Conservation (phyloP, 2,797 vertebrate species). For the Enteromius afrohamiltoni region DNA sequence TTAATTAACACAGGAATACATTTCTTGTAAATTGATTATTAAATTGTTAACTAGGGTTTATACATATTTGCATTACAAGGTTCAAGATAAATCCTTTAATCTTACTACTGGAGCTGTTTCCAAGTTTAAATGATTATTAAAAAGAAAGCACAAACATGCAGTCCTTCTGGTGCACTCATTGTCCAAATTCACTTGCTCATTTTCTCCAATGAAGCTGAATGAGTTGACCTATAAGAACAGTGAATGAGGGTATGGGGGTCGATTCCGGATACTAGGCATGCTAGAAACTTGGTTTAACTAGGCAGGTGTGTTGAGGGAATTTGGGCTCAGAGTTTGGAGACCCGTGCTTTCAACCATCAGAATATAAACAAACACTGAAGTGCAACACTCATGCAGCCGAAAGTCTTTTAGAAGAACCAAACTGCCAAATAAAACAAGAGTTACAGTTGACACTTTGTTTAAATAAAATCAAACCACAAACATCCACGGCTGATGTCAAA, state of each 20-base stretch:
- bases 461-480: conserved; percentile 26
- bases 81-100: not conserved
- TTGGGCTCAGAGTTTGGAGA: not conserved
- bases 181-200: not conserved
- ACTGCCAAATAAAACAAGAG: conserved; percentile 27
- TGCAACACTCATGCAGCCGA: conserved; percentile 51
- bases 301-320: not conserved
- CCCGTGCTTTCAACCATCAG: conserved; percentile 13
- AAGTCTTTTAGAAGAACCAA: conserved; percentile 36
- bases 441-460: conserved; percentile 34
- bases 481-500: conserved; percentile 46
- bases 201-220: not conserved
- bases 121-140: not conserved
- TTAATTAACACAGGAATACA: not conserved
- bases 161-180: too few species aligned
- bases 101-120: not conserved
- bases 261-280: not conserved
- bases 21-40: not conserved
- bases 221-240: not conserved
- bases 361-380: conserved; percentile 35
- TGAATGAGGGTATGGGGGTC: not conserved
- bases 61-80: not conserved
- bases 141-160: not conserved
- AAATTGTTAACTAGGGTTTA: not conserved
- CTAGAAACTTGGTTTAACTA: not conserved